These are phyloP conservation scores for Sciurus carolinensis DNA, from an alignment of 2,797 vertebrate genomes.

Conservation along the genomic window DNA sequence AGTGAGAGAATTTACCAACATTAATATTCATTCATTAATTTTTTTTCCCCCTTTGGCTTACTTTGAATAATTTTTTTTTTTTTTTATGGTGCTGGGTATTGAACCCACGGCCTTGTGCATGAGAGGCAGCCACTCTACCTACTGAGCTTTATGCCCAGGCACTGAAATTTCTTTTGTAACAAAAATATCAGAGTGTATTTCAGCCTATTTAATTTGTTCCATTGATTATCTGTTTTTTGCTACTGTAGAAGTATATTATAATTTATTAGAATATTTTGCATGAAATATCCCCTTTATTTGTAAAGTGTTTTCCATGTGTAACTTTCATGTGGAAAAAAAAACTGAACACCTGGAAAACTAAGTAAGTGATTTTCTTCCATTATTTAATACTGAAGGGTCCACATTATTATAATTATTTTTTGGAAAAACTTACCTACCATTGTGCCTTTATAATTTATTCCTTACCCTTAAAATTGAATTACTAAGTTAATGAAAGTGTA, in stretches of 20 bases:
- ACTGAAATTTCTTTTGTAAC: not conserved
- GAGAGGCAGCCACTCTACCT: no score
- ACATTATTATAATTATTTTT: not conserved
- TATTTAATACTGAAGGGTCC: not conserved
- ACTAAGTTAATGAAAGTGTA: no score
- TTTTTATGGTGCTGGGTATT: no score
- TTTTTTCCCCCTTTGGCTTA: not conserved
- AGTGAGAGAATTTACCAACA: not conserved
- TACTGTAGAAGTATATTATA: not conserved
- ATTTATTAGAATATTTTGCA: not conserved
- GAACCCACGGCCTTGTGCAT: no score
- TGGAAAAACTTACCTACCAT: not conserved
- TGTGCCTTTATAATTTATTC: not conserved
- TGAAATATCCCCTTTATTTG: not conserved
- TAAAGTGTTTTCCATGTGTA: not conserved
- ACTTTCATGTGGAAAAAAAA: not conserved
- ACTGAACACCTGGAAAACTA: not conserved
- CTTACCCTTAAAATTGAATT: not conserved
- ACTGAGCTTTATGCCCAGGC: no score
- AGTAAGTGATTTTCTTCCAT: not conserved
- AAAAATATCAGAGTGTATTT: not conserved
- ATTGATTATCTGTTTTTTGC: not conserved
- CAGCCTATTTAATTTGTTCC: not conserved
- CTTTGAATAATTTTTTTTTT: not conserved
- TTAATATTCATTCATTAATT: not conserved